Base-by-base conservation (phyloP, 2,113 vertebrate species). In the Rhadina sibilatrix region DNA sequence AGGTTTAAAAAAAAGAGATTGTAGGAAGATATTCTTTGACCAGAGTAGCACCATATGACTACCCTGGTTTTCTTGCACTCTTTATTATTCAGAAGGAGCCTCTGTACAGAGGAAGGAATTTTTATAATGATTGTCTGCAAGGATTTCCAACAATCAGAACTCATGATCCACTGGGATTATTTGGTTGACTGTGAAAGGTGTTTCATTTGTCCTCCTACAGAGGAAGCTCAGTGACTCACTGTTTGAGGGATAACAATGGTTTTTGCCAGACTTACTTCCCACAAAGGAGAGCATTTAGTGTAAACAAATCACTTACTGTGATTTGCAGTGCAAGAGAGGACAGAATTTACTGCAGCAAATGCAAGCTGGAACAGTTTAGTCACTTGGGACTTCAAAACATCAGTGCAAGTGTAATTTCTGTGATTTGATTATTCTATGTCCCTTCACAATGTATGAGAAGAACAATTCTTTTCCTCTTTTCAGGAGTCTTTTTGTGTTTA, bases 161-260 rank as follows among this genome's bases (percentile, higher is more conserved):
- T 54, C 66, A 54, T 27, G 74, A 72, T 78, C 74, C 0, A 0
- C 5, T 6, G 77, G 77, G 61, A 65, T 91, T 85, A 69, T 42
- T 80, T 93, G 83, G 57, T 52, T 74, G 44, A n/a, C 80, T 70
- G 77, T 54, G 52, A 57, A 37, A 78, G 5, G 2, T 46, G 38
- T 76, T 52, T 96, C 59, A 72, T 79, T 91, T 96, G 53, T 89
- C 59, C 76, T 94, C 35, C 61, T 76, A 5, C 78, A 87, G 60
- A 89, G 90, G 90, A 91, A 94, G 70, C 42, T 93, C 31, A 19
- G 47, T 94, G 87, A 90, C 59, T 96, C 80, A 90, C 69, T 84
- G 40, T 81, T 84, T 80, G 88, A 92, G 74, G 86, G 66, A 53
- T 33, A 94, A 90, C 61, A 68, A 57, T 76, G 74, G 79, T 87